These are phyloP conservation scores for Erethizon dorsatum DNA, from an alignment of 2,797 vertebrate genomes.

Conservation along the genomic window DNA sequence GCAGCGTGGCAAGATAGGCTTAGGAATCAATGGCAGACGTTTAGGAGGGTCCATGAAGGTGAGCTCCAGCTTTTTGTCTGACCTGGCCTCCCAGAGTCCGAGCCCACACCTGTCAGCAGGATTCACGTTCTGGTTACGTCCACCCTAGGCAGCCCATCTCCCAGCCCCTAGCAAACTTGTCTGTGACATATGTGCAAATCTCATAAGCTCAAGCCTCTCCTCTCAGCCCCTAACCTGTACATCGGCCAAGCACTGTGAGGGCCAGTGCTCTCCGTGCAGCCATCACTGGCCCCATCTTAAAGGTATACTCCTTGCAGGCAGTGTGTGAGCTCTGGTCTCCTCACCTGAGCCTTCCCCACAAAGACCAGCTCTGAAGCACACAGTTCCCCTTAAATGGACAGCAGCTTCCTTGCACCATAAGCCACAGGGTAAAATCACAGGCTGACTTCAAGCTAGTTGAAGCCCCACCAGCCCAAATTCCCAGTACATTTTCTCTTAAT, in stretches of 20 bases:
- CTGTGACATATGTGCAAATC: not conserved
- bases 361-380: not conserved
- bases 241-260: not conserved
- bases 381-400: not conserved
- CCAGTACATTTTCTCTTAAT: not conserved
- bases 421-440: not conserved
- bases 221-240: not conserved
- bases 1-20: not conserved
- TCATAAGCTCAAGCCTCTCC: not conserved
- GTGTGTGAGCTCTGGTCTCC: not conserved
- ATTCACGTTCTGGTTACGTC: not conserved
- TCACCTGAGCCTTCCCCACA: not conserved
- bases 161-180: not conserved
- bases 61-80: not conserved
- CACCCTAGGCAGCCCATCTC: too few species aligned
- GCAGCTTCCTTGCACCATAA: not conserved
- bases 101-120: not conserved
- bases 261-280: rapidly evolving
- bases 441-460: not conserved
- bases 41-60: not conserved
- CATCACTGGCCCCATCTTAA: not conserved
- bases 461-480: not conserved
- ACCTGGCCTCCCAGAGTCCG: not conserved
- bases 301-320: rapidly evolving
- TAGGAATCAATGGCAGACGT: not conserved